Base-by-base conservation (phyloP, 2,113 vertebrate genomes). In the Polyodon spathula region DNA sequence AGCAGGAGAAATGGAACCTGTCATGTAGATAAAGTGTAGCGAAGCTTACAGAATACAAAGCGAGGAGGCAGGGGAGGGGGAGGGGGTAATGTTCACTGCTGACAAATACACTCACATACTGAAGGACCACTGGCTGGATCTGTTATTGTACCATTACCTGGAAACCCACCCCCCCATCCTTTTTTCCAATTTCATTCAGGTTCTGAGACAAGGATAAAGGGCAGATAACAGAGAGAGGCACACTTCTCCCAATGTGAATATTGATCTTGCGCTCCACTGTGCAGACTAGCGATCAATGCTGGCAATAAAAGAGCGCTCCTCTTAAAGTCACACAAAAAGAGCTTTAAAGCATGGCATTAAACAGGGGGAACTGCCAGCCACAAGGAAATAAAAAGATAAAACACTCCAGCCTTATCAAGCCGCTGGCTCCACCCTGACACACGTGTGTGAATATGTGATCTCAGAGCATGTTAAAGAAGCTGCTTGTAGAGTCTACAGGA, bases 1-100 rank as follows among this genome's bases (percentile, higher is more conserved):
- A 81, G 84, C 86, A 86, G 84, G 78, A 84, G 82, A 86, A 78
- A 67, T 68, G 80, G 80, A 85, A 77, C 66, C 80, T 79, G 84
- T 88, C 85, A 88, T 86, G 78, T 70, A 81, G 81, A 83, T 85
- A 72, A 59, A 64, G 44, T 57, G 70, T 71, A 72, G 77, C 71
- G 76, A 69, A 61, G 76, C 69, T 72, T 64, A 59, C 58, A 78
- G 74, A 64, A 67, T 71, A 56, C 64, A 64, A 46, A 63, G 77
- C 55, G 17, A 57, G 58, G 59, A 65, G 12, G 4, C 15, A 37
- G 43, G 40, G 17, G 62, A 15, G 62, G 59, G 65, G 10, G 52
- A 60, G 58, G 53, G 63, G 62, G 52, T 55, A n/a, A 40, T 57
- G 37, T 11, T n/a, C 44, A 41, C 27, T 15, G 38, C 41, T 52